Conservation (phyloP, 2,888 invertebrate genomes). For the Andrena haemorrhoa region DNA sequence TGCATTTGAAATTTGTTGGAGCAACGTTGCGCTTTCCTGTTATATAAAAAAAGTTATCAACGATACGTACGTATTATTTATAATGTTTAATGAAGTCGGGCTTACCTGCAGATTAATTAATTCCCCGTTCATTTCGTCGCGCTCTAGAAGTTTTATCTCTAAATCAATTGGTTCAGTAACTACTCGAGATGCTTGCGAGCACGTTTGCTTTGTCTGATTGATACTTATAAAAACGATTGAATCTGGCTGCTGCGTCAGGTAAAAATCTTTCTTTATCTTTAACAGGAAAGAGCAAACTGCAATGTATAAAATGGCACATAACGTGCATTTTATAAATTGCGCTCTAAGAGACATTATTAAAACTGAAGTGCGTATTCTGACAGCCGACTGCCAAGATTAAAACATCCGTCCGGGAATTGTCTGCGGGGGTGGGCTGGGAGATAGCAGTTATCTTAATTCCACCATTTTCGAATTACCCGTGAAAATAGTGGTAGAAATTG, state of each 20-base stretch:
- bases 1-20: conserved; percentile 71
- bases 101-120: conserved; percentile 59
- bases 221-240: conserved; percentile 7
- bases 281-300: conserved; percentile 48
- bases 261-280: conserved; percentile 28
- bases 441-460: conserved; percentile 62
- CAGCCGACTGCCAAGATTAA: conserved; percentile 34
- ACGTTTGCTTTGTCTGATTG: conserved; percentile 25
- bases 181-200: background rate
- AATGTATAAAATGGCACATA: conserved; percentile 62
- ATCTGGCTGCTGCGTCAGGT: conserved; percentile 2
- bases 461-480: conserved; percentile 14
- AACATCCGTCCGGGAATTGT: conserved; percentile 48
- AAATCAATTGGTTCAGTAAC: conserved; percentile 28
- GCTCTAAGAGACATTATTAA: conserved; percentile 65
- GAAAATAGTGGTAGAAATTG: background rate
- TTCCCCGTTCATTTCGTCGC: conserved; percentile 40
- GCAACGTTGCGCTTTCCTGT: conserved; percentile 63
- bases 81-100: background rate
- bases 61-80: background rate
- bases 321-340: conserved; percentile 67
- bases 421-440: conserved; percentile 44
- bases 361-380: conserved; percentile 24
- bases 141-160: conserved; percentile 48
- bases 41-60: conserved; percentile 9